Evolutionary conservation across 2,888 invertebrate species (phyloP), one percentile per base, ranked within the genome.

Genomic region (Parthenolecanium corni): DNA sequence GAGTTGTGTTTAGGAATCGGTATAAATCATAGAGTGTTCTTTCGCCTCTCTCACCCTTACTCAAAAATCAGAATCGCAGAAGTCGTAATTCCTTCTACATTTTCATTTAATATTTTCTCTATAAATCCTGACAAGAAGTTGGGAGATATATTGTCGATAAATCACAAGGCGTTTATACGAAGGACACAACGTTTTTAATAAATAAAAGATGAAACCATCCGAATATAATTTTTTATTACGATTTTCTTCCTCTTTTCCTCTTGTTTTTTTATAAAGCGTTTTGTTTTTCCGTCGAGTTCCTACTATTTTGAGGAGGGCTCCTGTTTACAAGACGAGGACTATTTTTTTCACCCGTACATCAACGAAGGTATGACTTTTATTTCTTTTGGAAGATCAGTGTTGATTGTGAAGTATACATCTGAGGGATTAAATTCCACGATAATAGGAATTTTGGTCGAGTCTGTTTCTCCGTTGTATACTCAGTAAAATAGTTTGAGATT

Each of bases 11-110:
- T 4, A 18, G 44, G 14, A 42, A 18, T 42, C 44, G 44, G 14
- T 42, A 42, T 42, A 42, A 42, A 18, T 16, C 18, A 42, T 18
- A 9, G 16, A 3, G 14, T 42, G 44, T 4, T 14, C 16, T 18
- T 42, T 5, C 4, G 44, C 18, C 14, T 4, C 14, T 18, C n/a
- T 42, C 44, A 14, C 44, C 44, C 16, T 18, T 18, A 3, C 44
- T 18, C n/a, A 14, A 42, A 42, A 42, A 42, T 42, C 44, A 25
- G 23, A 42, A n/a, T 23, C 24, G 42, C 21, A 44, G 42, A 21
- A 56, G 56, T 56, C 56, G 42, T 56, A 56, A 56, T 56, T 56
- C 56, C 56, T 56, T 56, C 56, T 44, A 56, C 56, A 56, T 56
- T 56, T 56, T 56, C 56, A 56, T 56, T 56, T 56, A 56, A 56